Percentiles rank a stretch among this genome's conserved stretches.
phyloP scores from a whole-genome alignment of 2,113 vertebrate genomes.

The Hylia prasina region DNA sequence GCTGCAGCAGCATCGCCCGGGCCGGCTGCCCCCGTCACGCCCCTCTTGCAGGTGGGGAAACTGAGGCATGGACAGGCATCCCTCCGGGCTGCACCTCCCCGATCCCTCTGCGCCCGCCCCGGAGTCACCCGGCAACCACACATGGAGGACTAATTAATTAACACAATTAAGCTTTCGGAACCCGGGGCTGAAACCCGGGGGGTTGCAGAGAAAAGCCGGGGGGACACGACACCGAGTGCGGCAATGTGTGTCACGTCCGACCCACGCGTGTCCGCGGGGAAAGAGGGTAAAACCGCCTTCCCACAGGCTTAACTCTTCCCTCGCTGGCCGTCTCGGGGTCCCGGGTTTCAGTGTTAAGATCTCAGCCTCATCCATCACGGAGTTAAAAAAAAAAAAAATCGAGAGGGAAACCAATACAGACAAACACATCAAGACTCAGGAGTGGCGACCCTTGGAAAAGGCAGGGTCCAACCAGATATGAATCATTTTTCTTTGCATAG shows the following conservation, averaged over 20 bases:
- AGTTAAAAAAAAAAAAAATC: conserved; percentile 30
- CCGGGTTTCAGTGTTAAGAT: background rate
- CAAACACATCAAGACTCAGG: conserved; percentile 61
- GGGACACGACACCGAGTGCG: background rate
- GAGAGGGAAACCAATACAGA: conserved; percentile 50
- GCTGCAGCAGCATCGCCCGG: background rate
- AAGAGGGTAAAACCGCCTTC: background rate
- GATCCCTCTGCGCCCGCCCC: background rate
- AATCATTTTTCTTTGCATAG: conserved; percentile 74
- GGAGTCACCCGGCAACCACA: background rate
- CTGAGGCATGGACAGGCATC: background rate
- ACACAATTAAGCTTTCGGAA: conserved; percentile 22
- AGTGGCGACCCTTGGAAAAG: conserved; percentile 68
- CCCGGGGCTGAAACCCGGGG: background rate
- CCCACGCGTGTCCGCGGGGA: background rate
- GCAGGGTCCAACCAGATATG: conserved; percentile 63
- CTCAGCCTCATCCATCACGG: conserved; percentile 48
- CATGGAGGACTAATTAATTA: conserved; percentile 37
- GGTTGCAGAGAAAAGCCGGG: background rate
- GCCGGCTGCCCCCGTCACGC: background rate
- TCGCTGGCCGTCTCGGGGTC: background rate
- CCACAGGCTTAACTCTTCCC: conserved; percentile 46
- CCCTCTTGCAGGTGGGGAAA: background rate
- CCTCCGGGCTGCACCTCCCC: background rate
- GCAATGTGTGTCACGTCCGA: background rate